phyloP scores from a whole-genome alignment of 1,140 invertebrate genomes.

The Plodia interpunctella region DNA sequence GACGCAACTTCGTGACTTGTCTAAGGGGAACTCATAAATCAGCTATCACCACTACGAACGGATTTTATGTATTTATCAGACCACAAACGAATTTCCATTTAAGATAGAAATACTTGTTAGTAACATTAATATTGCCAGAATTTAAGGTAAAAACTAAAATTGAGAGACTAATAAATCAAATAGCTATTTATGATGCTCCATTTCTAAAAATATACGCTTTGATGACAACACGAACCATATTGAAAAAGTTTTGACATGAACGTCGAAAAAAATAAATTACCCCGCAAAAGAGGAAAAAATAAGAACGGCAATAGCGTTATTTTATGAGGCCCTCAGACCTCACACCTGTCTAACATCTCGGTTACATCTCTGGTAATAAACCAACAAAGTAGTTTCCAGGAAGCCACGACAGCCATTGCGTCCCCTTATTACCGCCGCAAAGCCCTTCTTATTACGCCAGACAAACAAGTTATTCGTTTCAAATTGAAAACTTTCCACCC shows the following conservation, averaged over 20 bases:
- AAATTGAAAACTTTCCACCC: constrained; percentile 76
- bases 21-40: too few species aligned
- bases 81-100: too few species aligned
- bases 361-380: constrained; percentile 64
- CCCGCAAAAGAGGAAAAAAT: neutral
- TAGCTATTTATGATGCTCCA: too few species aligned
- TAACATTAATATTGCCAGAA: too few species aligned
- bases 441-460: constrained; percentile 71
- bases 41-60: too few species aligned
- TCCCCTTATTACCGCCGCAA: constrained; percentile 68
- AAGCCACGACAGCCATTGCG: constrained; percentile 66
- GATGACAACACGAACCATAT: constrained; percentile 7
- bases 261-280: neutral
- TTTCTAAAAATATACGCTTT: neutral
- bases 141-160: too few species aligned
- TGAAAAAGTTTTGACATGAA: constrained; percentile 3
- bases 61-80: too few species aligned
- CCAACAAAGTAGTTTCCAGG: constrained; percentile 73
- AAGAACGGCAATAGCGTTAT: constrained; percentile 1
- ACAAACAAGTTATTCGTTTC: constrained; percentile 75
- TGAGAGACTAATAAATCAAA: too few species aligned
- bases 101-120: too few species aligned
- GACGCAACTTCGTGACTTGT: neutral
- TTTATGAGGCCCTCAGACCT: neutral
- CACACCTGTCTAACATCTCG: constrained; percentile 11